A percentile compares a stretch with the other conserved stretches of the same genome.
Evolutionary conservation across 2,113 vertebrate genomes (phyloP).

Genomic region (Nipponia nippon): DNA sequence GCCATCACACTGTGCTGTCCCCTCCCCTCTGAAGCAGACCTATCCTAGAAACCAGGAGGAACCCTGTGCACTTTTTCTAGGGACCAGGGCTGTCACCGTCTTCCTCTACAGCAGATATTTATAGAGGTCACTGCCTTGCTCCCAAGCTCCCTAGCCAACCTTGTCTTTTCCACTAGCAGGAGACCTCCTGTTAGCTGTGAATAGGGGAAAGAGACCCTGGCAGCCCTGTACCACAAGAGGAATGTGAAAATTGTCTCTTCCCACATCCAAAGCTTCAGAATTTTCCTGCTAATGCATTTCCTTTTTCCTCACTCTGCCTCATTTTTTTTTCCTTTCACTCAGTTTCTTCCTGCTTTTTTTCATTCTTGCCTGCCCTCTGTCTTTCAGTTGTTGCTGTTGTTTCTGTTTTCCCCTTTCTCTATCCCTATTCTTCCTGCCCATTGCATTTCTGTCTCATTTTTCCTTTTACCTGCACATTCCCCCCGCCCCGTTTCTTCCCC

Average conservation of each 20-base stretch:
- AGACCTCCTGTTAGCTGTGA: background rate
- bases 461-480: background rate
- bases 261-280: background rate
- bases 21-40: background rate
- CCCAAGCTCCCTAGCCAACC: background rate
- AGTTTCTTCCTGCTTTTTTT: background rate
- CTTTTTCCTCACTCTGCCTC: background rate
- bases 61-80: background rate
- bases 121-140: background rate
- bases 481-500: background rate
- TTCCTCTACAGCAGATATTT: slow-evolving; percentile 27
- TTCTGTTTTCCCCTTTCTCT: background rate
- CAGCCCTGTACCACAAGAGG: background rate
- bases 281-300: background rate
- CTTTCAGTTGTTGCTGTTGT: background rate
- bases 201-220: background rate
- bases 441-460: background rate
- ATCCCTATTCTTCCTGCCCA: background rate
- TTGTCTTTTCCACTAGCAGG: background rate
- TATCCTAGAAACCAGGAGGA: background rate
- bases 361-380: background rate
- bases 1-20: background rate
- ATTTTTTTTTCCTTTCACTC: background rate
- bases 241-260: slow-evolving; percentile 11
- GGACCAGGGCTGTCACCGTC: background rate